Percentiles rank a stretch among this genome's conserved stretches.
Evolutionary conservation across 1,140 invertebrate species (phyloP).

Genomic region (Saccostrea cuccullata): DNA sequence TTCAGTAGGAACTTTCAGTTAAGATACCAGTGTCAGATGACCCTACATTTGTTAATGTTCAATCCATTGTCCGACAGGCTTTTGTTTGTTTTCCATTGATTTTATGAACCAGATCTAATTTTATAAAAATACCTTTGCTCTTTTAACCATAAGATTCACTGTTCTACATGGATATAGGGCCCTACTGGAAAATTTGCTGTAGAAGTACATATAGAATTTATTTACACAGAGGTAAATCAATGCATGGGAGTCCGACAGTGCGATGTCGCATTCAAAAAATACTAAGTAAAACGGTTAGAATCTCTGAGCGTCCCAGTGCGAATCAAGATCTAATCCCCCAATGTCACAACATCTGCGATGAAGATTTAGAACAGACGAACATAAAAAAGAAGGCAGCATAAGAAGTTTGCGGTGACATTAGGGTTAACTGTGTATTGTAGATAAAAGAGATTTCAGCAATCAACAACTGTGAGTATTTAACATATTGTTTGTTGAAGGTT

Average conservation of each 20-base stretch:
- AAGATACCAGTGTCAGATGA: too few relatives aligned
- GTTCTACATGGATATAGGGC: background rate
- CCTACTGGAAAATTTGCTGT: background rate
- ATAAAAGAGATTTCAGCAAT: background rate
- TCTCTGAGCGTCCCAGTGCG: background rate
- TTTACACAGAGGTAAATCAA: conserved; percentile 30
- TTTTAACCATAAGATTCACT: background rate
- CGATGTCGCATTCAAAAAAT: conserved; percentile 21
- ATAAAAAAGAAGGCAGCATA: background rate
- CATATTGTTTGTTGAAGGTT: background rate
- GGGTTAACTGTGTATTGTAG: background rate
- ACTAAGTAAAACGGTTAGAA: conserved; percentile 21
- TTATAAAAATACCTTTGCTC: background rate
- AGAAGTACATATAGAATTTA: background rate
- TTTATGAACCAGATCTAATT: background rate
- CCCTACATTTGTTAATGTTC: background rate
- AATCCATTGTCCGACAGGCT: background rate
- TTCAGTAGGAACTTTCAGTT: too few relatives aligned
- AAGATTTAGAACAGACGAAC: conserved; percentile 1
- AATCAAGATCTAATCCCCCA: background rate
- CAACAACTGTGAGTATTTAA: conserved; percentile 6
- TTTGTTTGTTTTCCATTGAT: conserved; percentile 12
- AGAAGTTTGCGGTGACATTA: background rate
- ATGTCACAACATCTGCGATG: conserved; percentile 26
- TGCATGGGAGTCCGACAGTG: background rate